These are phyloP conservation scores for Drosophila tripunctata DNA, from an alignment of 2,888 invertebrate species.

Conservation along the genomic window DNA sequence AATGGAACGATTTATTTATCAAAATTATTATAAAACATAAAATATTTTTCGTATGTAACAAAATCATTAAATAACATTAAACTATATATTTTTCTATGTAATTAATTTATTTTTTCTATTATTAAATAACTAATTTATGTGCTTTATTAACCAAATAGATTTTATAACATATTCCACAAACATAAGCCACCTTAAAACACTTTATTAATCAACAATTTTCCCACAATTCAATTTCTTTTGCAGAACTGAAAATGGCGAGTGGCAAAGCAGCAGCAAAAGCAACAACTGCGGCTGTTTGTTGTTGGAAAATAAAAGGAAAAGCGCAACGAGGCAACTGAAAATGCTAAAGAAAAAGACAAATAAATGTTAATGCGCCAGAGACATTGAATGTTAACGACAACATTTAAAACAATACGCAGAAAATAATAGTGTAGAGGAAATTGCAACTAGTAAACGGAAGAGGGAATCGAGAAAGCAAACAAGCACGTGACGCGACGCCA, in stretches of 20 bases:
- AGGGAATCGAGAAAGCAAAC: background rate
- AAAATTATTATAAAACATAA: no score
- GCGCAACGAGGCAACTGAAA: slow-evolving; percentile 12
- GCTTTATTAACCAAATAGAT: no score
- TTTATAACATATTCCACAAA: no score
- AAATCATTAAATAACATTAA: no score
- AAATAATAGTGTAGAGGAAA: slow-evolving; percentile 31
- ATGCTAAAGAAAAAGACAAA: slow-evolving; percentile 51
- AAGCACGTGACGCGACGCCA: slow-evolving; percentile 65
- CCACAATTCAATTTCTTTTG: slow-evolving; percentile 1
- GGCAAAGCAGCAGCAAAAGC: background rate
- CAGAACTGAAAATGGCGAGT: slow-evolving; percentile 2
- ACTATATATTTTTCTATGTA: no score
- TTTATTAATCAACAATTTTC: background rate
- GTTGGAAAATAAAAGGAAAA: background rate
- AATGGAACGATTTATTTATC: no score
- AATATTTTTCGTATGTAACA: no score
- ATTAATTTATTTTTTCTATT: no score
- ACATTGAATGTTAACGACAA: slow-evolving; percentile 67
- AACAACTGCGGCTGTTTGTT: background rate
- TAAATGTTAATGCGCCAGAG: slow-evolving; percentile 66
- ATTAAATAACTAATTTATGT: no score
- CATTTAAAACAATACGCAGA: slow-evolving; percentile 68
- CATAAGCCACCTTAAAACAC: no score
- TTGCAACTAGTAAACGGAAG: slow-evolving; percentile 23